phyloP scores from a whole-genome alignment of 2,888 invertebrate species.

The Coecobrya sp. region DNA sequence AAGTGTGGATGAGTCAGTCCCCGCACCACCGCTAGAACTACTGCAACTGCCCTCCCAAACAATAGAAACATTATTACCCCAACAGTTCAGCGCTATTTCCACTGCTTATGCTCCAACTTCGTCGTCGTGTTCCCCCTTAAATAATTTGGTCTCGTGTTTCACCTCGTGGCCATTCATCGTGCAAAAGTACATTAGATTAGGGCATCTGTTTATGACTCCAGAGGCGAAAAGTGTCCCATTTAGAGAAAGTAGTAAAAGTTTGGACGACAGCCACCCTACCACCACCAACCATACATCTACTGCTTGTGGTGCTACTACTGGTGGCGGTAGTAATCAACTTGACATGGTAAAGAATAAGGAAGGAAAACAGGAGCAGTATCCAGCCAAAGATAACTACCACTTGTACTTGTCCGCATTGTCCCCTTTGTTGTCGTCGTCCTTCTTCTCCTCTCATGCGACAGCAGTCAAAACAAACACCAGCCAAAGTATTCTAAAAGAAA shows the following conservation, averaged over 20 bases:
- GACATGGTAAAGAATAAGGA: conserved; percentile 48
- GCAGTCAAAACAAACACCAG: conserved; percentile 30
- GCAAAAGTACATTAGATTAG: conserved; percentile 76
- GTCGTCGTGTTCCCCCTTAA: conserved; percentile 49
- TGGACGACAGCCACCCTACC: conserved; percentile 42
- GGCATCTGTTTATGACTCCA: conserved; percentile 78
- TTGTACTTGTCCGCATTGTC: conserved; percentile 35
- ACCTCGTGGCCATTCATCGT: conserved; percentile 78
- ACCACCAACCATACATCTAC: conserved; percentile 44
- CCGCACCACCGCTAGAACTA: conserved; percentile 44
- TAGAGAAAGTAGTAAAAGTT: conserved; percentile 76
- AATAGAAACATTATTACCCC: conserved; percentile 15
- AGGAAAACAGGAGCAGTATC: conserved; percentile 24
- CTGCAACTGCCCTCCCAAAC: conserved; percentile 25
- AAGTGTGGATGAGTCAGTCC: conserved; percentile 78
- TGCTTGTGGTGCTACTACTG: not conserved
- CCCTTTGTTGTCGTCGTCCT: conserved; percentile 19
- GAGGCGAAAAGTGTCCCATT: conserved; percentile 80
- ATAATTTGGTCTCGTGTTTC: conserved; percentile 77
- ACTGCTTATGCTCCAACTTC: not conserved
- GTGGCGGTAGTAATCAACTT: conserved; percentile 53
- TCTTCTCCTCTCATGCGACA: conserved; percentile 7
- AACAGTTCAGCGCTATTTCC: conserved; percentile 9
- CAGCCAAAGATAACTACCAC: conserved; percentile 67
- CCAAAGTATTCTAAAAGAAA: conserved; percentile 54